Evolutionary conservation across 2,888 invertebrate species (phyloP), one percentile per base, ranked within the genome.

Genomic region (Acleris literana): DNA sequence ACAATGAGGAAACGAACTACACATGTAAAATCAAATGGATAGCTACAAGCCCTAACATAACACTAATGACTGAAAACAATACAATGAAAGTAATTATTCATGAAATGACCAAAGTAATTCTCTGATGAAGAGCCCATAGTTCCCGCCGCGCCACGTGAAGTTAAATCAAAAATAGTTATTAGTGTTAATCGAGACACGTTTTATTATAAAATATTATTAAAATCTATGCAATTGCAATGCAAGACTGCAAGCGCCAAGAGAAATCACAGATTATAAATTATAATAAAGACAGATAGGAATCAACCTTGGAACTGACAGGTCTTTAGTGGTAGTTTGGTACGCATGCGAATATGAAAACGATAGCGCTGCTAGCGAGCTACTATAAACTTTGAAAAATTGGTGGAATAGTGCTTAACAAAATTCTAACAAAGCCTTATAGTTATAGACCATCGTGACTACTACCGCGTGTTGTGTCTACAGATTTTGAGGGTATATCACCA

Each of bases 41-140:
- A 43, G 59, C 33, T 18, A 59, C 49, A n/a, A 55, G 51, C 11
- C 44, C 17, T 13, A 39, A 39, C 13, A 39, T 57, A 58, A 62
- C 64, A 64, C 64, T 54, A 69, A 71, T 69, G 63, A 71, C 64
- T 63, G n/a, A 70, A 69, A 75, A 62, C 55, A 58, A 68, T 70
- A 67, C 48, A 75, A 75, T 79, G 74, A 64, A 80, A 79, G 75
- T 71, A 75, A 18, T 63, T 68, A 73, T 68, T 53, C 18, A 68
- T 70, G 75, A 84, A 83, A 86, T 87, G 89, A 90, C 90, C 89
- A 78, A 86, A 83, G 76, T 69, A 64, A 68, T 64, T 69, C 75
- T 77, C 77, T 71, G 72, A 64, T 63, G 70, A 70, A 71, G 77
- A 74, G 75, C 72, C 80, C 86, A 86, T 86, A 57, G 29, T 63